Evolutionary conservation across 2,888 invertebrate species (phyloP).

Genomic region (Zelleria hepariella): DNA sequence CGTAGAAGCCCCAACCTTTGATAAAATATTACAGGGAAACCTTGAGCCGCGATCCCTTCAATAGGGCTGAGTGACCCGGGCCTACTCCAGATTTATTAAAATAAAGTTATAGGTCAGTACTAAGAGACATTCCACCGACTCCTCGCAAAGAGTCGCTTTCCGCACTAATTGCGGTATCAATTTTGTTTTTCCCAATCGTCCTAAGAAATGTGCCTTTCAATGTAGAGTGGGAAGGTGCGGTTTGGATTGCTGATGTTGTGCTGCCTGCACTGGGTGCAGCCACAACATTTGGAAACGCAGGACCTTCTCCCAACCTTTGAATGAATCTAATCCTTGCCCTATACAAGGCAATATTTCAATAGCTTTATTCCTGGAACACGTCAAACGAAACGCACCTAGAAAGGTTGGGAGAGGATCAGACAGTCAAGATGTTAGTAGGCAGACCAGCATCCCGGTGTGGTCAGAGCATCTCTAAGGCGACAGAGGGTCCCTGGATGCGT

Average conservation of each 20-base stretch:
- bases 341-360: no score
- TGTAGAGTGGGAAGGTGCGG: neutral
- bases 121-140: no score
- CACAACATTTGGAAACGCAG: neutral
- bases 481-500: no score
- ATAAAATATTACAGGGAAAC: slow-evolving; percentile 18
- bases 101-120: no score
- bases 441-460: no score
- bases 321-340: neutral
- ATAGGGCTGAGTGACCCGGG: neutral
- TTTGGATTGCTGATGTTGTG: neutral
- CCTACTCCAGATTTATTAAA: no score
- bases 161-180: neutral
- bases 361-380: no score
- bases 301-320: neutral
- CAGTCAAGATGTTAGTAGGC: neutral
- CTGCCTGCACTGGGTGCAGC: neutral
- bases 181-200: neutral
- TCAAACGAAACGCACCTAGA: no score
- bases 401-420: no score
- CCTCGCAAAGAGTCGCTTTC: neutral
- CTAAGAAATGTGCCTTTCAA: neutral
- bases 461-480: no score
- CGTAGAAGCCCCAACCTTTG: slow-evolving; percentile 8
- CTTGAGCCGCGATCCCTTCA: neutral